phyloP scores from a whole-genome alignment of 2,888 invertebrate genomes.

The Amblyjoppa proteus region DNA sequence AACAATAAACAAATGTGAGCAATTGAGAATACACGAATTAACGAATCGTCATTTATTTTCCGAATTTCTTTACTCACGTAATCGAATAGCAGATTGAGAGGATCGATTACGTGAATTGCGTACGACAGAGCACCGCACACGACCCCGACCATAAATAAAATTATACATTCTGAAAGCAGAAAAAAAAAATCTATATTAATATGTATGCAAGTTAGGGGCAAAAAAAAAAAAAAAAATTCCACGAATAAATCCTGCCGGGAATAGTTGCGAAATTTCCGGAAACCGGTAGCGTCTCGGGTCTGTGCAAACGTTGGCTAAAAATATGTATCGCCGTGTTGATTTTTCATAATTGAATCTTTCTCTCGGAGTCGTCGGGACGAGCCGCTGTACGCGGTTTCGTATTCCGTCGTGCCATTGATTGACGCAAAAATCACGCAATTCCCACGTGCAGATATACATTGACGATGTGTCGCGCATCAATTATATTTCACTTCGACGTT shows the following conservation, averaged over 20 bases:
- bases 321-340: background rate
- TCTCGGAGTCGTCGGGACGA: background rate
- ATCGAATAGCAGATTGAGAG: conserved; percentile 78
- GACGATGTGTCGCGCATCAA: background rate
- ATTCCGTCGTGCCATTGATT: too few relatives aligned
- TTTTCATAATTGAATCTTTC: background rate
- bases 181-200: conserved; percentile 32
- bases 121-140: conserved; percentile 79
- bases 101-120: conserved; percentile 80
- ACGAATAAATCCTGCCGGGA: background rate
- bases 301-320: background rate
- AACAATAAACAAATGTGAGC: conserved; percentile 62
- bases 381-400: too few relatives aligned
- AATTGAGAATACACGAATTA: background rate
- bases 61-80: conserved; percentile 77
- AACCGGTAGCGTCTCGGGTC: background rate
- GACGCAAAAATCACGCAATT: background rate
- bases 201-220: background rate
- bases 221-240: conserved; percentile 15
- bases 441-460: background rate
- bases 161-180: conserved; percentile 82
- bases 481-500: background rate
- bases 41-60: background rate
- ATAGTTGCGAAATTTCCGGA: background rate
- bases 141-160: conserved; percentile 81